Base-by-base conservation (phyloP, 2,888 invertebrate species). In the Ophioninae sp. region DNA sequence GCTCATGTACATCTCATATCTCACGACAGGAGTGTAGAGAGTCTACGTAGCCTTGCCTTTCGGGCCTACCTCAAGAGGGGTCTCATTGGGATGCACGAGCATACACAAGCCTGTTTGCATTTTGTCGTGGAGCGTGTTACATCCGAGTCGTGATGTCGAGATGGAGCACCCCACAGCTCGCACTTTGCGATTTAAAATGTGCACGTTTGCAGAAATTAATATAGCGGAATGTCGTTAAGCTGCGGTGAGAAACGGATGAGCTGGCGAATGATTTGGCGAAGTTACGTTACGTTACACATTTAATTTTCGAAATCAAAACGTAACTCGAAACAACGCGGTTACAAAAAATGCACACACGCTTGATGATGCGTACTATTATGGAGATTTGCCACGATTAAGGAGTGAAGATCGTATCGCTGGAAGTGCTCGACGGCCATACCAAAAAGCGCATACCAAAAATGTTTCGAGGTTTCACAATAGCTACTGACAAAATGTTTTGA, bases 81-180 rank as follows among this genome's bases (percentile, higher is more conserved):
- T 85, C 89, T 91, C 91, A 89, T 91, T 89, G 86, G 78, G 84
- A 91, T 90, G 90, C 90, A 88, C 85, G 83, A 88, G 88, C 91
- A 91, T 88, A 89, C 89, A 82, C 88, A 63, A 71, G 80, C 71
- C 77, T 83, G 81, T 83, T 83, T 85, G 85, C 83, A 82, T 80
- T 83, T 83, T 81, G 67, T 67, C 71, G 71, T 67, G 61, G 67
- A 79, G 72, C 58, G 22, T 44, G 71, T 51, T 51, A 51, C 17
- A 10, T 78, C 56, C 73, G 64, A 56, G 69, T 65, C 13, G 63
- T 13, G 61, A 51, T 17, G 58, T 61, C 9, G 58, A 23, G 39
- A 22, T 37, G 8, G 10, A 10, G 68, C 64, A 56, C 71, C 67
- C 22, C 51, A 51, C 13, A 13, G 13, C 13, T 17, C 6, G 13